Conservation (phyloP, 2,797 vertebrate species). For the Bovichtus variegatus region DNA sequence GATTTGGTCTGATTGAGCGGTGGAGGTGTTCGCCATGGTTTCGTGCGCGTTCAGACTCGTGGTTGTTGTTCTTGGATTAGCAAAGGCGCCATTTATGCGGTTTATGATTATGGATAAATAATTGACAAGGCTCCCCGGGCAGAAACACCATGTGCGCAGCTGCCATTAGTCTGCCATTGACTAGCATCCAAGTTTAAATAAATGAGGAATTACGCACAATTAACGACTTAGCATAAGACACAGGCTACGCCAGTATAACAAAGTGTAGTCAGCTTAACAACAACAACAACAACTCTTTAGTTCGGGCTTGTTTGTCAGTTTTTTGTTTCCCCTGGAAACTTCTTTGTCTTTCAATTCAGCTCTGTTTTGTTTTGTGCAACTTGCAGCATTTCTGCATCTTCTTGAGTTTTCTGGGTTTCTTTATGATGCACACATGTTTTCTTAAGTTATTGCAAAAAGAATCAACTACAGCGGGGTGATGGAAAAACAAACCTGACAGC, state of each 20-base stretch:
- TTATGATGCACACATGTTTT: not conserved
- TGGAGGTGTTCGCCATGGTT: slow-evolving; percentile 4
- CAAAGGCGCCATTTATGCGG: slow-evolving; percentile 17
- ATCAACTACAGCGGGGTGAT: not conserved
- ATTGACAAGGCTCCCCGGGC: slow-evolving; percentile 31
- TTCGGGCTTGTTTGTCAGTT: not conserved
- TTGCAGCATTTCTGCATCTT: not conserved
- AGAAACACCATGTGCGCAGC: slow-evolving; percentile 21
- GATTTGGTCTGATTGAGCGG: slow-evolving; percentile 6
- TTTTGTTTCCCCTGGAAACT: not conserved
- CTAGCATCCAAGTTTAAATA: too few relatives aligned
- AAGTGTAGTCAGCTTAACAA: not conserved
- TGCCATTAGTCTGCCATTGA: slow-evolving; percentile 18
- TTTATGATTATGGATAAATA: slow-evolving; percentile 59
- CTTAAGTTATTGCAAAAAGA: not conserved
- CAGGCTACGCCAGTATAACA: not conserved
- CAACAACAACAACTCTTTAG: not conserved
- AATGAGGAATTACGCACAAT: too few relatives aligned
- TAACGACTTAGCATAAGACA: not conserved
- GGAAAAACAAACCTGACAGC: slow-evolving; percentile 18
- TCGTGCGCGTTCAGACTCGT: not conserved
- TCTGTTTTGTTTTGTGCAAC: not conserved
- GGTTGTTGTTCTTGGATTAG: slow-evolving; percentile 10
- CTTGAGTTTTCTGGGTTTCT: not conserved
- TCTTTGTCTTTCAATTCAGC: not conserved